Percentiles rank a stretch among this genome's conserved stretches.
Conservation (phyloP, 2,113 vertebrate species). For the Gymnarchus niloticus region DNA sequence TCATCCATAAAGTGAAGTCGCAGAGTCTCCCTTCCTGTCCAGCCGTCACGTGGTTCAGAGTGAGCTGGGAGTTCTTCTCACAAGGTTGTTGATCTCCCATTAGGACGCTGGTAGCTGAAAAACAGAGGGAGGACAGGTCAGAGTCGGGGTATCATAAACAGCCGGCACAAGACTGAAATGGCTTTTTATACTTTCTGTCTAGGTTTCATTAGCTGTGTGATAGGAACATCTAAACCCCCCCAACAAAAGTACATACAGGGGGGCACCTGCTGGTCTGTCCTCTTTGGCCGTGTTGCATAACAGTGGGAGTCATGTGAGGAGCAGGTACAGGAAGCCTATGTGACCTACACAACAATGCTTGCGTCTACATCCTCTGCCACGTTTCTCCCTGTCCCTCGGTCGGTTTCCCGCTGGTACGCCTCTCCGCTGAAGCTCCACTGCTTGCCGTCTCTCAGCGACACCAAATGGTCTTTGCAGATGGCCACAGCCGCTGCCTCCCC, state of each 20-base stretch:
- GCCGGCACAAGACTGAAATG: background rate
- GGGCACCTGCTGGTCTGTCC: background rate
- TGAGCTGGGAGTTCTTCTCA: background rate
- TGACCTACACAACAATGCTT: background rate
- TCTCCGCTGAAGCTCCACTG: background rate
- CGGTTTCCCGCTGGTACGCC: background rate
- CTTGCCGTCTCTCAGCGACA: background rate
- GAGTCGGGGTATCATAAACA: background rate
- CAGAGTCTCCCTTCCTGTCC: background rate
- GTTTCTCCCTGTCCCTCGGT: background rate
- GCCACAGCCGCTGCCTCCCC: background rate
- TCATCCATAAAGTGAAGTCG: background rate
- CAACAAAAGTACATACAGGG: background rate
- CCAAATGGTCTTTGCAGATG: background rate
- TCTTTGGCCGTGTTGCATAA: too few relatives aligned
- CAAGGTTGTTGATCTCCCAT: background rate
- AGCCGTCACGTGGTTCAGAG: background rate
- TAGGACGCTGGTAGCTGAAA: background rate
- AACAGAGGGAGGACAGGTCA: background rate
- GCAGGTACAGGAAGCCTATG: background rate
- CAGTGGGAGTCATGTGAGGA: background rate
- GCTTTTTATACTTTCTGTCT: background rate
- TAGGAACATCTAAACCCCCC: background rate
- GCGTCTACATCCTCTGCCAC: background rate
- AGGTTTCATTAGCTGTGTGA: background rate